A percentile compares a stretch with the other conserved stretches of the same genome.
Conservation (phyloP, 2,797 vertebrate genomes). For the Coregonus ussuriensis region DNA sequence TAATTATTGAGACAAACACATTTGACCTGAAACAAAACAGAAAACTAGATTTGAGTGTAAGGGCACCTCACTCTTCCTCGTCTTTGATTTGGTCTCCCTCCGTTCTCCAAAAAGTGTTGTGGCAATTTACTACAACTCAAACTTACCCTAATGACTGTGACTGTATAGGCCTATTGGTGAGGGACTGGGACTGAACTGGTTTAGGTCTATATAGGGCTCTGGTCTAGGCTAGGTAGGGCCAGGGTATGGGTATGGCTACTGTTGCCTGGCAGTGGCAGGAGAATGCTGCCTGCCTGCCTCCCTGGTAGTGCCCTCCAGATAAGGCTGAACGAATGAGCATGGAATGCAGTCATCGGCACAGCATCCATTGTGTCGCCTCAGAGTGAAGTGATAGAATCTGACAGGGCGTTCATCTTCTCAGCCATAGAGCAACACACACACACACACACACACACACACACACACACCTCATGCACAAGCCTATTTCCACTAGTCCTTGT, state of each 20-base stretch:
- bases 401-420: slow-evolving; percentile 19
- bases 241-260: background rate
- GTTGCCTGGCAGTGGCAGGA: background rate
- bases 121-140: too few species aligned
- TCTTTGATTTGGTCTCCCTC: too few species aligned
- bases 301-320: slow-evolving; percentile 3
- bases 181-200: too few species aligned
- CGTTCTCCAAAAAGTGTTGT: too few species aligned
- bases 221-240: background rate
- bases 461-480: background rate
- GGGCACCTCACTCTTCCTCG: too few species aligned
- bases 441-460: slow-evolving; percentile 6
- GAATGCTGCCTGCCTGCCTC: background rate
- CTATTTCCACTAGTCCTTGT: too few species aligned
- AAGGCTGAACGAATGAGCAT: slow-evolving; percentile 7
- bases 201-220: too few species aligned
- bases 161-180: too few species aligned
- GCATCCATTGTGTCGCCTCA: slow-evolving; percentile 11
- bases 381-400: slow-evolving; percentile 21
- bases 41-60: too few species aligned
- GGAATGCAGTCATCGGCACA: slow-evolving; percentile 14
- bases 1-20: too few species aligned
- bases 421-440: background rate
- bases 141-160: too few species aligned
- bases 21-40: too few species aligned